These are phyloP conservation scores for Parasteatoda tepidariorum DNA, from an alignment of 1,140 invertebrate species.

Conservation along the genomic window DNA sequence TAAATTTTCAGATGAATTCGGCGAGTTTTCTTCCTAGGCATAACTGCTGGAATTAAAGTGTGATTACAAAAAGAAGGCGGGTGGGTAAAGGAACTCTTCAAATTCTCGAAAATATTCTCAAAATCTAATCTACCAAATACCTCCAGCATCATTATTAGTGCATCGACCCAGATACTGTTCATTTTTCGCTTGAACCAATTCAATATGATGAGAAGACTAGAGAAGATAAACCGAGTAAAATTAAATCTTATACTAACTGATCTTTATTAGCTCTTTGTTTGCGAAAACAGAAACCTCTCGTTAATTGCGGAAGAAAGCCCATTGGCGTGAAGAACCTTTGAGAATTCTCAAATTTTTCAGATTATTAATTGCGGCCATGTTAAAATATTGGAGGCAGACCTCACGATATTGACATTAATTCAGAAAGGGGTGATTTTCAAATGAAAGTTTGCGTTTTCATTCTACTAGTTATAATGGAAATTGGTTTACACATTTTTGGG, in stretches of 20 bases:
- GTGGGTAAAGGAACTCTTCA: neutral
- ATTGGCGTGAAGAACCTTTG: neutral
- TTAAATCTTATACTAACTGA: constrained; percentile 19
- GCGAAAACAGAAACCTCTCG: neutral
- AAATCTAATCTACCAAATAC: neutral
- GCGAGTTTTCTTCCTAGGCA: no score
- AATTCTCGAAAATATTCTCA: neutral
- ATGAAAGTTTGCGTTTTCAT: neutral
- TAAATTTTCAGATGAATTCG: no score
- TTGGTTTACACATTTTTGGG: neutral
- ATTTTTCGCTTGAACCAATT: constrained; percentile 23
- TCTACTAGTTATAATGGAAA: no score
- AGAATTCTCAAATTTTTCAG: neutral
- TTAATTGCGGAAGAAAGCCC: neutral
- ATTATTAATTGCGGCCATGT: neutral
- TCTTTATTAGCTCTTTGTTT: neutral
- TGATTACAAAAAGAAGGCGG: no score
- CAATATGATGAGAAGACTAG: neutral
- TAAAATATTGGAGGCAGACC: neutral
- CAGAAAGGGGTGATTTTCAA: neutral
- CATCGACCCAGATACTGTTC: neutral
- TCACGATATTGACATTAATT: neutral
- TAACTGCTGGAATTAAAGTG: no score
- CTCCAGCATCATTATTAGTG: neutral
- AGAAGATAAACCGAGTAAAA: constrained; percentile 1